Evolutionary conservation across 2,888 invertebrate species (phyloP), one percentile per base, ranked within the genome.

Genomic region (Limnephilus marmoratus): DNA sequence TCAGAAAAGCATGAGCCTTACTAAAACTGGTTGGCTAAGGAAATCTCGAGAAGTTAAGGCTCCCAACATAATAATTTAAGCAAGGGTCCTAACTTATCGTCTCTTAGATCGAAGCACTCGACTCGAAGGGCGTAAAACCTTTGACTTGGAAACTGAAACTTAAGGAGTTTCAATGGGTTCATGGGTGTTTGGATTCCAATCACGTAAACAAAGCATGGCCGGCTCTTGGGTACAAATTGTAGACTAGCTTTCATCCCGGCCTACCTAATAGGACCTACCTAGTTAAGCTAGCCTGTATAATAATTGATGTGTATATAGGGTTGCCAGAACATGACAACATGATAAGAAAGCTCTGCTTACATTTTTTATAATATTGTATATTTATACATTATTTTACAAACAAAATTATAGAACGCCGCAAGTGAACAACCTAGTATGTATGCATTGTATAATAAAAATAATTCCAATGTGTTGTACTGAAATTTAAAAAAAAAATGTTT

Each of bases 101-200:
- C 82, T 82, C 82, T 82, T 31, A 11, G 18, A 82, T 82, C 82
- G 82, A 34, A 34, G 29, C 34, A 34, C 82, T 82, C 18, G 82
- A 82, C 82, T 34, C 29, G 31, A 82, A 82, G 82, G 31, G 82
- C 82, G 82, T 82, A 82, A 82, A 82, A 82, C 82, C 82, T 34
- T 82, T 82, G 82, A 82, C 82, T 31, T 34, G 82, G 82, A 82
- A 82, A 31, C 34, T 82, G 29, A 31, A 82, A 68, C 68, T 24
- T 68, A 68, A 68, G 53, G 31, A 31, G 29, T 82, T 82, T 82
- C 34, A 34, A 34, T 82, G 31, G 29, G 31, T 82, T 82, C 34
- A 31, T 7, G 82, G 34, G 34, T 31, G 82, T 82, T 34, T 34
- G 34, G 18, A 82, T 82, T 82, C 82, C 34, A 82, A 82, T 82